A percentile compares a stretch with the other conserved stretches of the same genome.
phyloP scores from a whole-genome alignment of 2,888 invertebrate species.

The Eutolmus rufibarbis region DNA sequence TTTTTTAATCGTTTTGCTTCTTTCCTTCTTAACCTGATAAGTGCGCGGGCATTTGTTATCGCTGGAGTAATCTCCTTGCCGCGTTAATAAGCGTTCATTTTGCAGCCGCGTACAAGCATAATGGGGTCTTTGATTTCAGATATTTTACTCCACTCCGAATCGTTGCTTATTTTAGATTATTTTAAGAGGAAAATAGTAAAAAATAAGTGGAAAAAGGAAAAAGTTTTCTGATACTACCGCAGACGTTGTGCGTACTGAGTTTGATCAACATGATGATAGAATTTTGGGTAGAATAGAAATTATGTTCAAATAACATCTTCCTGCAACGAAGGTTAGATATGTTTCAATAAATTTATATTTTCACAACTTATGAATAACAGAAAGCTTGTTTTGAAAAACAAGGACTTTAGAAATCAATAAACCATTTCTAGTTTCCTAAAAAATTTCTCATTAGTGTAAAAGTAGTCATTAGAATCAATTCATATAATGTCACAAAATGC shows the following conservation, averaged over 20 bases:
- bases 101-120: slow-evolving; percentile 26
- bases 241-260: background rate
- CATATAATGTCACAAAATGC: too few relatives aligned
- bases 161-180: slow-evolving; percentile 4
- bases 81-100: slow-evolving; percentile 6
- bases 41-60: slow-evolving; percentile 15
- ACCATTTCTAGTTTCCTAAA: too few relatives aligned
- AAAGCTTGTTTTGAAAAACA: too few relatives aligned
- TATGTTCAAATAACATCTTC: background rate
- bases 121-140: slow-evolving; percentile 25
- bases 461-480: too few relatives aligned
- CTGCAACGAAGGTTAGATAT: background rate
- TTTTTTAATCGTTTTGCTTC: background rate
- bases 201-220: background rate
- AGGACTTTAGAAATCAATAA: too few relatives aligned
- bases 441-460: too few relatives aligned
- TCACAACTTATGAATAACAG: too few relatives aligned
- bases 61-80: slow-evolving; percentile 17
- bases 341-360: background rate
- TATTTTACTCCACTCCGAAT: background rate
- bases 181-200: background rate
- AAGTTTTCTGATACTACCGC: background rate
- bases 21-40: slow-evolving; percentile 5
- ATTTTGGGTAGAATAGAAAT: background rate
- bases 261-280: background rate